Base-by-base conservation (phyloP, 2,888 invertebrate species). In the Athetis lepigone region DNA sequence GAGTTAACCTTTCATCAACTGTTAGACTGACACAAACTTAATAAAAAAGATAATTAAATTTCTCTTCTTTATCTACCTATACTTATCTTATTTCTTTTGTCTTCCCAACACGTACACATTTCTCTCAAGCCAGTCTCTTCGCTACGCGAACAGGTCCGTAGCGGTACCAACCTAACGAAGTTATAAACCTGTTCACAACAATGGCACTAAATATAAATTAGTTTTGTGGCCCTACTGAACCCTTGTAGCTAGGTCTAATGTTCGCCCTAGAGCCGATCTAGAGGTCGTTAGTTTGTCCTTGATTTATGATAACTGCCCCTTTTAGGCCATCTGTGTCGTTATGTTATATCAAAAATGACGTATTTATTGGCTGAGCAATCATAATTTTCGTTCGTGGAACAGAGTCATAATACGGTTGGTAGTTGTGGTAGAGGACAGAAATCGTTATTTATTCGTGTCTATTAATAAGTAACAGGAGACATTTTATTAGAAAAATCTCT, bases 191-290 rank as follows among this genome's bases (percentile, higher is more conserved):
- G 43, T 36, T 36, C 16, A 47, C 62, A 63, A 56, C 52, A 59
- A 49, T 67, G 52, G 42, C 29, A 21, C 50, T 16, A 54, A 54
- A 52, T 60, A 76, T 71, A 75, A 75, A 67, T 75, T 71, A 60
- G 66, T 61, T 71, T 59, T 49, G 58, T 46, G 40, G 50, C 46
- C 33, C 36, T 46, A n/a, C 47, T 23, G 16, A 21, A 56, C 42
- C 50, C 45, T 57, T 62, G 52, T 49, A 49, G 19, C 43, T 60
- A 65, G 43, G 43, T 42, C 49, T 61, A 70, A 75, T 60, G 43
- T 47, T 39, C 49, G 39, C n/a, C 25, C 55, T 51, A 33, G 2
- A 33, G 33, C 33, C 33, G 11, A 33, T 13, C 33, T 33, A 33
- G 33, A 25, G 37, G 37, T 21, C 11, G 42, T 63, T 54, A 58